Evolutionary conservation across 2,113 vertebrate genomes (phyloP).

Genomic region (Salminus brasiliensis): DNA sequence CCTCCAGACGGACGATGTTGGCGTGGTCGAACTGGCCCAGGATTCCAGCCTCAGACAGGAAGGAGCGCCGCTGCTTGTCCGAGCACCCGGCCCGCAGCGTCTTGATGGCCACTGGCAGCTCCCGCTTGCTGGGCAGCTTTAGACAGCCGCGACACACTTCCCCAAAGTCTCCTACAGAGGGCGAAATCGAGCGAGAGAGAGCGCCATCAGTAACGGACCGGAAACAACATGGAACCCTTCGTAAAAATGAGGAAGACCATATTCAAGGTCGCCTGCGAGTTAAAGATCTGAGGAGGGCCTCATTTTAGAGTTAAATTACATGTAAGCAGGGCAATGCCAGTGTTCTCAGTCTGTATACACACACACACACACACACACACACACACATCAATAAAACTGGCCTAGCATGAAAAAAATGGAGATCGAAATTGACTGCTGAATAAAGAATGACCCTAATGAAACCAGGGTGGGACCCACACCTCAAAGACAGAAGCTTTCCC

Average conservation of each 20-base stretch:
- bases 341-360: neutral
- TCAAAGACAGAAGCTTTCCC: no score
- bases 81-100: slow-evolving; percentile 86
- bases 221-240: neutral
- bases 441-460: neutral
- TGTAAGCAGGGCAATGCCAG: neutral
- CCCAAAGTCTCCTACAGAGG: slow-evolving; percentile 84
- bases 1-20: slow-evolving; percentile 90
- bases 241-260: slow-evolving; percentile 21
- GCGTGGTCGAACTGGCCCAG: slow-evolving; percentile 94
- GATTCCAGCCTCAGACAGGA: slow-evolving; percentile 88
- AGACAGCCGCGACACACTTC: slow-evolving; percentile 88
- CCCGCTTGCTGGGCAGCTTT: slow-evolving; percentile 90
- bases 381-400: neutral
- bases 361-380: no score
- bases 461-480: no score
- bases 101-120: slow-evolving; percentile 89
- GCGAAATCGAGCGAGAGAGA: neutral
- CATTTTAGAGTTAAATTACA: neutral
- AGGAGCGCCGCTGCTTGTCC: slow-evolving; percentile 82
- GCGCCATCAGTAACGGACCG: neutral
- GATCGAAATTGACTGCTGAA: neutral
- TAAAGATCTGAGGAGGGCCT: neutral
- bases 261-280: neutral
- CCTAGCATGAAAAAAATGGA: neutral